Base-by-base conservation (phyloP, 2,888 invertebrate species). In the Teinopalpus imperialis region DNA sequence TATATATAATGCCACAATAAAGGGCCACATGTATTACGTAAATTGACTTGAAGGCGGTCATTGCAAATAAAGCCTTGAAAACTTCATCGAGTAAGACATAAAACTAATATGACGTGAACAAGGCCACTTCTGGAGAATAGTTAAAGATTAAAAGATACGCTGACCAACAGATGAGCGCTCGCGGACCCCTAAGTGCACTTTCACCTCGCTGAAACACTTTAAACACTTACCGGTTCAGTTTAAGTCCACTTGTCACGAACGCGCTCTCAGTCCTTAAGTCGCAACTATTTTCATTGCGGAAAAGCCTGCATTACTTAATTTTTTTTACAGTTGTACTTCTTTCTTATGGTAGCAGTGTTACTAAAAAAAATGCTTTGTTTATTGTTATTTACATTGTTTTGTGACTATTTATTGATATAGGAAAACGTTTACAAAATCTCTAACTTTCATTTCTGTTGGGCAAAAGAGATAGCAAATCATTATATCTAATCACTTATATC, bases 181-280 rank as follows among this genome's bases (percentile, higher is more conserved):
- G 13, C 43, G 40, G 43, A 50, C 43, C 37, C 18, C 50, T 44
- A 44, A 42, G 44, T 53, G 53, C 50, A 44, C 48, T 54, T 26
- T 27, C 32, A 39, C 37, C 31, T 32, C 31, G 24, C 45, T 27
- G 31, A 24, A 37, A 44, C 44, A 42, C 42, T 35, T 32, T 35
- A 43, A 45, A 49, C 57, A 56, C 57, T 57, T 56, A 50, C 54
- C 54, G 53, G 51, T 45, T 40, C 46, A 45, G 46, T 54, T 50
- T 48, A 57, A 54, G 52, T 53, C 56, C 50, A 52, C 56, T 56
- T 54, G 51, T 46, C 47, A 48, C 43, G 49, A 29, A 29, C 29
- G 21, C 30, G 9, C 30, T 20, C 20, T 7, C 14, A 9, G 23
- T 24, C 13, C 31, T 44, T 32, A 37, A 31, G 13, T 14, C 10